These are phyloP conservation scores for Exocentrus adspersus DNA, from an alignment of 2,888 invertebrate species.

Conservation along the genomic window DNA sequence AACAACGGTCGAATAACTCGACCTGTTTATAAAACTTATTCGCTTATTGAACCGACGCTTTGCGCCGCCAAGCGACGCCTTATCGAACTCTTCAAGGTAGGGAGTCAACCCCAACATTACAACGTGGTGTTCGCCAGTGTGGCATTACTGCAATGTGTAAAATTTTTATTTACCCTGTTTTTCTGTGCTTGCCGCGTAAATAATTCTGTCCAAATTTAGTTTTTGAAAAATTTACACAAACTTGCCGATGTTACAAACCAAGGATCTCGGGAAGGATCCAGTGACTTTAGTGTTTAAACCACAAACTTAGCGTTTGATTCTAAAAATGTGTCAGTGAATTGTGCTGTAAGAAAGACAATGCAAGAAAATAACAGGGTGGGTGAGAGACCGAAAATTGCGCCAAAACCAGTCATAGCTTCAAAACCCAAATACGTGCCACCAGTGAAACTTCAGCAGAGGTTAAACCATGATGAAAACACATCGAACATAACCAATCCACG, in stretches of 20 bases:
- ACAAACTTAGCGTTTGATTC: constrained; percentile 21
- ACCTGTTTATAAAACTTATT: constrained; percentile 40
- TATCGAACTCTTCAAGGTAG: constrained; percentile 54
- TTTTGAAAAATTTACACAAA: constrained; percentile 9
- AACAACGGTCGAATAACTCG: constrained; percentile 23
- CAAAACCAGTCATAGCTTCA: constrained; percentile 58
- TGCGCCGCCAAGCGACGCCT: constrained; percentile 60
- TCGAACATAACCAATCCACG: constrained; percentile 25
- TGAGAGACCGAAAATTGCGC: constrained; percentile 59
- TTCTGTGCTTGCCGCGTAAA: constrained; percentile 11
- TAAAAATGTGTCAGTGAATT: constrained; percentile 28
- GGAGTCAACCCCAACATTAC: constrained; percentile 63
- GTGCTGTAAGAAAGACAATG: constrained; percentile 43
- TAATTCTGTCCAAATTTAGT: constrained; percentile 17
- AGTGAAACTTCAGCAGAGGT: constrained; percentile 53
- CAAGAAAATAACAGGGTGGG: constrained; percentile 52
- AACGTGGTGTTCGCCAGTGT: constrained; percentile 59
- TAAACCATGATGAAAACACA: constrained; percentile 37
- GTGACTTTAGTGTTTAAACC: constrained; percentile 7
- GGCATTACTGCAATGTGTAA: constrained; percentile 51
- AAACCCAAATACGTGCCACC: constrained; percentile 64
- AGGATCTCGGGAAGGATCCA: no score
- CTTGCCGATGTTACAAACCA: constrained; percentile 7
- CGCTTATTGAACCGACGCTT: constrained; percentile 58
- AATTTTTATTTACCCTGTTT: constrained; percentile 22